Conservation (phyloP, 2,113 vertebrate species). For the Amphiprion percula region DNA sequence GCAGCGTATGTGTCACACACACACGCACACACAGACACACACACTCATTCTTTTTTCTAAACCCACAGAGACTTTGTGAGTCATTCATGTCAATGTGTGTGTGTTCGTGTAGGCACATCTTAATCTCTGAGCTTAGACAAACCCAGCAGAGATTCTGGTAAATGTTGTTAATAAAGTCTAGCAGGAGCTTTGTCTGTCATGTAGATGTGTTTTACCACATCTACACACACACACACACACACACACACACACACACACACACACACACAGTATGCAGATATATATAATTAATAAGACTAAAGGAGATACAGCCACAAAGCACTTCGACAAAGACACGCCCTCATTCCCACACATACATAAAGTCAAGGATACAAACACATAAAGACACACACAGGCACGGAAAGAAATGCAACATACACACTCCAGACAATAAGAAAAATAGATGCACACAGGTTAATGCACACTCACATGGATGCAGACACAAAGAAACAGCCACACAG, state of each 20-base stretch:
- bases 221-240: neutral
- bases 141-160: conserved; percentile 56
- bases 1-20: conserved; percentile 25
- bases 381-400: conserved; percentile 3
- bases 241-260: conserved; percentile 12
- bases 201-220: conserved; percentile 15
- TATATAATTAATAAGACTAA: conserved; percentile 60
- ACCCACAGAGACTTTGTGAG: conserved; percentile 41
- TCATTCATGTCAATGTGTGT: conserved; percentile 43
- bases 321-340: conserved; percentile 50
- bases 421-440: conserved; percentile 51
- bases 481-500: conserved; percentile 51
- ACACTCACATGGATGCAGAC: conserved; percentile 49
- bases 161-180: conserved; percentile 70
- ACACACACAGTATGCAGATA: conserved; percentile 6
- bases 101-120: conserved; percentile 19
- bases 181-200: conserved; percentile 49
- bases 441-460: conserved; percentile 37
- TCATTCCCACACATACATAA: neutral
- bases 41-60: neutral
- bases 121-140: conserved; percentile 58
- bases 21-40: neutral
- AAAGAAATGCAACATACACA: neutral
- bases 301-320: conserved; percentile 49
- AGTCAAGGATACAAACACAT: conserved; percentile 1